Base-by-base conservation (phyloP, 2,113 vertebrate species). In the Eleginops maclovinus region DNA sequence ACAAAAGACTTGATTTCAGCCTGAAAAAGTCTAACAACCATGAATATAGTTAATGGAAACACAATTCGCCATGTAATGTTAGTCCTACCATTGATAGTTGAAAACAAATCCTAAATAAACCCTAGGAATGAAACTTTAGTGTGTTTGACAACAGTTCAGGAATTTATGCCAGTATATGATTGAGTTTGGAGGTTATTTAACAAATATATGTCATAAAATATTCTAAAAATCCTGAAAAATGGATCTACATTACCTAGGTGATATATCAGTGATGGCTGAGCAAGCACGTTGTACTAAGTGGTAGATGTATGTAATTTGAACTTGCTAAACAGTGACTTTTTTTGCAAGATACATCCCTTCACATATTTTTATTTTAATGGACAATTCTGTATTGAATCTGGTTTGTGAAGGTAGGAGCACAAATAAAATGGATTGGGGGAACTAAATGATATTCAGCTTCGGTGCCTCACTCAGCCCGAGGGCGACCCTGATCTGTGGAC, bases 361-460 rank as follows among this genome's bases (percentile, higher is more conserved):
- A 19, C 31, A 55, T 40, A 40, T 15, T 9, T 17, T 47, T 28
- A 55, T 26, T 76, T 71, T 31, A 77, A 76, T 55, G 66, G 11
- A 26, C 11, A 50, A 5, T 47, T 81, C 50, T 31, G 60, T 28
- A 15, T 40, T 59, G 15, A 76, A 67, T 64, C 43, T 47, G 66
- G 62, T 83, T 79, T 49, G 56, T 80, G 69, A 80, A 81, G 47
- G 26, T 74, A 14, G 36, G 67, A 40, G 46, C 17, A 69, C 67
- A 75, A 83, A 75, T 78, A 16, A 69, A 79, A 73, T 43, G 49
- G 51, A 72, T 70, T 28, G 14, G 49, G 64, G 61, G 21, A 55
- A 75, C 65, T 56, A 86, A 87, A 84, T 85, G 60, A 72, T 41
- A 81, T 80, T 85, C 84, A 83, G 79, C 81, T 71, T 46, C 11